Conservation (phyloP, 2,113 vertebrate genomes). For the Potamarius usumacintae region DNA sequence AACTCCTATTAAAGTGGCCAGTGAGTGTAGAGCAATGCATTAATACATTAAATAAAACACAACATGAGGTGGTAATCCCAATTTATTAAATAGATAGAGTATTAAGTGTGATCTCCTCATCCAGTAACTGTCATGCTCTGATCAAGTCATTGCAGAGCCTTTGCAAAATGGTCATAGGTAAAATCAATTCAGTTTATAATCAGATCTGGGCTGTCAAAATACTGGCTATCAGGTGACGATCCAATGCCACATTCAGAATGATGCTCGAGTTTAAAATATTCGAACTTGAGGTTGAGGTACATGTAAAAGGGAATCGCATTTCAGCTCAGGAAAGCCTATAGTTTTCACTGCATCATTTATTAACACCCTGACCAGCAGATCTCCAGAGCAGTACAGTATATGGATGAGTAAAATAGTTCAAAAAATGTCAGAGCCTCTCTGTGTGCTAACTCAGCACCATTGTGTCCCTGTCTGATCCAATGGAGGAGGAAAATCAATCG, state of each 20-base stretch:
- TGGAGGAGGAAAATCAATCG: not conserved
- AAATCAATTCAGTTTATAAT: not conserved
- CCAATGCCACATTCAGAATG: not conserved
- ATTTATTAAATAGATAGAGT: too few species aligned
- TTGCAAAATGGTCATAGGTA: not conserved
- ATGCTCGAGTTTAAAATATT: not conserved
- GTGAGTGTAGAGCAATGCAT: too few species aligned
- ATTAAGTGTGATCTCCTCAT: not conserved
- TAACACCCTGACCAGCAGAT: not conserved
- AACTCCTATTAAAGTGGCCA: too few species aligned
- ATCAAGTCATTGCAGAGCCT: not conserved
- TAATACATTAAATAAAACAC: too few species aligned
- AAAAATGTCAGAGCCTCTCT: not conserved
- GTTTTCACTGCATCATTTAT: not conserved
- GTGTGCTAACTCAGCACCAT: slow-evolving; percentile 9
- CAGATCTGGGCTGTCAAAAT: not conserved
- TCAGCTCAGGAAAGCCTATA: not conserved
- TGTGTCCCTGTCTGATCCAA: not conserved
- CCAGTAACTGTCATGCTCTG: not conserved
- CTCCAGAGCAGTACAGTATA: not conserved
- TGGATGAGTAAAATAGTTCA: not conserved
- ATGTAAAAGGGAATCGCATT: not conserved
- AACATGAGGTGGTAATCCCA: too few species aligned
- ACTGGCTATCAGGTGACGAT: not conserved
- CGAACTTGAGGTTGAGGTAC: not conserved